Conservation (phyloP, 2,797 vertebrate species). For the Acipenser ruthenus region DNA sequence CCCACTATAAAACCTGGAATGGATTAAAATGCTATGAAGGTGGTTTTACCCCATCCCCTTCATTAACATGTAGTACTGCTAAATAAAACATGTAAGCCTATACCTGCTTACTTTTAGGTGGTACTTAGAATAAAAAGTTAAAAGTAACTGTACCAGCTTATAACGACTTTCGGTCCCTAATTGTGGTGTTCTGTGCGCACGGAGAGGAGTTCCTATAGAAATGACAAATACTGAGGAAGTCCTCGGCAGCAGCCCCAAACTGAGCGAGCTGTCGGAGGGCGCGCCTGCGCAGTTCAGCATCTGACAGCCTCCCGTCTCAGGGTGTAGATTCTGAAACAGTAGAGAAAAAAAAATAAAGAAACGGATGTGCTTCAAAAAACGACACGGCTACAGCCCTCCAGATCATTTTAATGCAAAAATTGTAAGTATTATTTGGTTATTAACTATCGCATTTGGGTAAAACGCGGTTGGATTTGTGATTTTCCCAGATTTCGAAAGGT, state of each 20-base stretch:
- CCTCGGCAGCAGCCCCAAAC: conserved; percentile 31
- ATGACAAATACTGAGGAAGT: conserved; percentile 36
- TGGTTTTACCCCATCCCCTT: no score
- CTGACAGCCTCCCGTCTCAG: conserved; percentile 44
- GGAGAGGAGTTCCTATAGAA: conserved; percentile 26
- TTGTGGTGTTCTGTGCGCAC: conserved; percentile 8
- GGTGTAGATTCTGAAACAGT: conserved; percentile 47
- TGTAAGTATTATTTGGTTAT: conserved; percentile 50
- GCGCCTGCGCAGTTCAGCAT: conserved; percentile 66
- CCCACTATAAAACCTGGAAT: no score
- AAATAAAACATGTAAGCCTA: no score
- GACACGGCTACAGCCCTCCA: conserved; percentile 55
- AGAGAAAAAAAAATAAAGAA: conserved; percentile 36
- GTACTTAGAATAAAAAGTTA: no score
- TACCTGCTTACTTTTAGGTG: no score
- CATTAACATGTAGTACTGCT: no score
- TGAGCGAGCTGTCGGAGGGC: conserved; percentile 30
- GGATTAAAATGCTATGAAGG: no score
- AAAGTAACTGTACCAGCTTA: no score
- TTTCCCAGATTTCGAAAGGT: conserved; percentile 33
- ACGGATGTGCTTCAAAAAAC: conserved; percentile 67
- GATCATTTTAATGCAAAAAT: conserved; percentile 60
- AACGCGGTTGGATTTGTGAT: conserved; percentile 30
- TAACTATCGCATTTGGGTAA: conserved; percentile 21
- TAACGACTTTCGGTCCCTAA: background rate